Evolutionary conservation across 2,888 invertebrate species (phyloP).

Genomic region (Philhelius pedissequus): DNA sequence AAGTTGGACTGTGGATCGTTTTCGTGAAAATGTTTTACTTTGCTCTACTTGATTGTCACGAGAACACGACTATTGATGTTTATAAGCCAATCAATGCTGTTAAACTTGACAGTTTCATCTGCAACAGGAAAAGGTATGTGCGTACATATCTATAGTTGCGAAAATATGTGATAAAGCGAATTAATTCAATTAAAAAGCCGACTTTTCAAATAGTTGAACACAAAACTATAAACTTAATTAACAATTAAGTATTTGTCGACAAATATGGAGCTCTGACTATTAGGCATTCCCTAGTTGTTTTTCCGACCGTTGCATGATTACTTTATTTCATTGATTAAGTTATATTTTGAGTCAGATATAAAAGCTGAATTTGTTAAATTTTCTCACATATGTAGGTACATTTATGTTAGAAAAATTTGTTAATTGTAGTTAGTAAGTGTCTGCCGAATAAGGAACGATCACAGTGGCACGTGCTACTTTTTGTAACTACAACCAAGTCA

Average conservation of each 20-base stretch:
- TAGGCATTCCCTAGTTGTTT: neutral
- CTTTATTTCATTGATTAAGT: constrained; percentile 5
- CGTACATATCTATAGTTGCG: too few relatives aligned
- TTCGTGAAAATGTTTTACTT: too few relatives aligned
- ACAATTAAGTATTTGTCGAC: constrained; percentile 1
- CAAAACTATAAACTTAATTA: neutral
- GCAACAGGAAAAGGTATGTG: too few relatives aligned
- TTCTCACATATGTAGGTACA: too few relatives aligned
- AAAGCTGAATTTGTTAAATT: constrained; percentile 28
- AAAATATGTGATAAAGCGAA: too few relatives aligned
- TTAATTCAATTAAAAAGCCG: too few relatives aligned
- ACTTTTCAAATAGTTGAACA: neutral
- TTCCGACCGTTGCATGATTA: neutral
- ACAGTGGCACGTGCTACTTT: neutral
- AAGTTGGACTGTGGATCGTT: too few relatives aligned
- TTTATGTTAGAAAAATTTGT: constrained; percentile 32
- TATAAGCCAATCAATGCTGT: too few relatives aligned
- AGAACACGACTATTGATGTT: too few relatives aligned
- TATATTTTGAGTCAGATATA: too few relatives aligned
- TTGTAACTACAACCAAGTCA: neutral
- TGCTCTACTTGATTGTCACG: too few relatives aligned
- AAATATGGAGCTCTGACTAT: constrained; percentile 23
- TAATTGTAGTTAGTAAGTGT: constrained; percentile 7
- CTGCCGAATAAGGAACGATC: neutral
- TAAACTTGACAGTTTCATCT: too few relatives aligned